Evolutionary conservation across 2,113 vertebrate genomes (phyloP), one percentile per base, ranked within the genome.

Genomic region (Perca flavescens): DNA sequence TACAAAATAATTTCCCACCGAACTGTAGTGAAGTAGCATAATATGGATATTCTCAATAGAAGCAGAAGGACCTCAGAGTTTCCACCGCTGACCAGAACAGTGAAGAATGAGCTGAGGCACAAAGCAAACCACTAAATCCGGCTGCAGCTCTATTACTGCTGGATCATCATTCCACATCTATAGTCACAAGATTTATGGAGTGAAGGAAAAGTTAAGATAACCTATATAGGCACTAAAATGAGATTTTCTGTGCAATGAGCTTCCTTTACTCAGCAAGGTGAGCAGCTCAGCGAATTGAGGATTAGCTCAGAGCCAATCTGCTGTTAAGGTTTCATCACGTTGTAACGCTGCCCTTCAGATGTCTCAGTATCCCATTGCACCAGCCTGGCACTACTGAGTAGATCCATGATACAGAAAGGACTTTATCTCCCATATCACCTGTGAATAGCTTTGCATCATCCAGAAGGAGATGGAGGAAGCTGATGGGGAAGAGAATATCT

Each of bases 271-370:
- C 70, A 81, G 71, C 68, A 73, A 87, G 79, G 66, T 81, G 81
- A 78, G 67, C 62, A 56, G 82, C 84, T 90, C 78, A 86, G 76
- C 75, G 11, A 34, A 89, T 31, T 46, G 82, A 36, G 80, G 88
- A 88, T 92, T 92, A 93, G n/a, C 46, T 79, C 74, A 31, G 31
- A 78, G 80, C 71, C 62, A 47, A 56, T 79, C 76, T 68, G 73
- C 75, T 80, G 84, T 71, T 61, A 74, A 69, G 61, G 79, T 80
- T 77, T 87, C 85, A 65, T 63, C 68, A 74, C 69, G 31, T 84
- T 57, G 14, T 67, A 74, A 85, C 82, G 69, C 79, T 56, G 63
- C 62, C 66, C 68, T 22, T 0, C 61, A 62, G 69, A 82, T 53
- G 82, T 53, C 65, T 77, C 31, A 14, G 34, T 83, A 52, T 84